Evolutionary conservation across 2,888 invertebrate species (phyloP).

Genomic region (Blera fallax): DNA sequence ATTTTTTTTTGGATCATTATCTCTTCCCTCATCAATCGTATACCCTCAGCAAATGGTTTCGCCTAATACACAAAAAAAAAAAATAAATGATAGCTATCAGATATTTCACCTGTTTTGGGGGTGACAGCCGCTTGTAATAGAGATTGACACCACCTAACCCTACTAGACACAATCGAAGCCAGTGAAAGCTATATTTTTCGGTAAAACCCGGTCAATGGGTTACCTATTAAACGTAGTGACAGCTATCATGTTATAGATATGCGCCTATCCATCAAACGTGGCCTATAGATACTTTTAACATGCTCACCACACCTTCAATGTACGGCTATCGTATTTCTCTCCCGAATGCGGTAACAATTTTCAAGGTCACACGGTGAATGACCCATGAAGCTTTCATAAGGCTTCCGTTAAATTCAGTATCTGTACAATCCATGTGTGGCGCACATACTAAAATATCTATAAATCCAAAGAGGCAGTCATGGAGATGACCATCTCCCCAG

Average conservation of each 20-base stretch:
- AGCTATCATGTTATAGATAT: conserved; percentile 4
- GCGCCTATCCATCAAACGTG: background rate
- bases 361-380: conserved; percentile 29
- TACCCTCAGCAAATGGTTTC: conserved; percentile 13
- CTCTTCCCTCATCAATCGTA: conserved; percentile 26
- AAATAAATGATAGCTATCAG: background rate
- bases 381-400: background rate
- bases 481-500: background rate
- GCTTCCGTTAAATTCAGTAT: background rate
- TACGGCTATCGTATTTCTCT: background rate
- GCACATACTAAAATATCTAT: background rate
- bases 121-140: background rate
- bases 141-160: background rate
- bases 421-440: background rate
- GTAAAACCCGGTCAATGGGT: conserved; percentile 32
- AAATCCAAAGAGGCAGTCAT: background rate
- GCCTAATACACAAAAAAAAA: background rate
- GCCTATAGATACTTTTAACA: background rate
- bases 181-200: background rate
- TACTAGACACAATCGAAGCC: background rate
- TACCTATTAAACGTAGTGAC: conserved; percentile 10
- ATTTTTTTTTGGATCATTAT: background rate
- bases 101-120: conserved; percentile 23
- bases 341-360: conserved; percentile 5
- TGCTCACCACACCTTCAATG: background rate